Evolutionary conservation across 35 echinoderm and acorn worm genomes (phyloP).

Genomic region (Apostichopus parvimensis): DNA sequence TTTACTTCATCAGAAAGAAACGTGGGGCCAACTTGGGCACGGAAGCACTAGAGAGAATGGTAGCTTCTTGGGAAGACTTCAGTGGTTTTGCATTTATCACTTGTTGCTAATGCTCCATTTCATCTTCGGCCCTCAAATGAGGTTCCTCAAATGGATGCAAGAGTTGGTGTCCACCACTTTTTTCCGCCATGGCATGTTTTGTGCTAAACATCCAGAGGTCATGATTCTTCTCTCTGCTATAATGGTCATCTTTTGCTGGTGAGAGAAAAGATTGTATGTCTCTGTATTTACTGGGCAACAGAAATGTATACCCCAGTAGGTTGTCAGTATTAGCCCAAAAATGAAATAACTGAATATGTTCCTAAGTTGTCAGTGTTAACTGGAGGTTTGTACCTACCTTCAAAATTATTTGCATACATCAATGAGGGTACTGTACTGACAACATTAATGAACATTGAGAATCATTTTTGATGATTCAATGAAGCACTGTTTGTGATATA

Average conservation of each 20-base stretch:
- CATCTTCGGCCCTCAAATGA: slow-evolving; percentile 42
- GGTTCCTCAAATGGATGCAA: slow-evolving; percentile 46
- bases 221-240: slow-evolving; percentile 35
- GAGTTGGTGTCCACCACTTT: slow-evolving; percentile 34
- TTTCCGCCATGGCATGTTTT: slow-evolving; percentile 59
- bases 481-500: no score
- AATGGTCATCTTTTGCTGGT: not conserved
- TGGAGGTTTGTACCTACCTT: not conserved
- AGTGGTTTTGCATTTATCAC: not conserved
- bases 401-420: not conserved
- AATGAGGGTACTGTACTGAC: no score
- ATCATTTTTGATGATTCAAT: no score
- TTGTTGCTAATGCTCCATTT: not conserved
- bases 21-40: not conserved
- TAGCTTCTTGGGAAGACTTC: not conserved
- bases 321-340: no score
- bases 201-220: slow-evolving; percentile 11
- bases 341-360: no score
- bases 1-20: not conserved
- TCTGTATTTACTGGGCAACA: no score
- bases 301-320: no score
- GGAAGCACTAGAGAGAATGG: not conserved
- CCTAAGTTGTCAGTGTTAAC: no score
- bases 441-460: no score
- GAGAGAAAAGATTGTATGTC: no score